Evolutionary conservation across 2,113 vertebrate species (phyloP), one percentile per base, ranked within the genome.

Genomic region (Megaceryle maxima): DNA sequence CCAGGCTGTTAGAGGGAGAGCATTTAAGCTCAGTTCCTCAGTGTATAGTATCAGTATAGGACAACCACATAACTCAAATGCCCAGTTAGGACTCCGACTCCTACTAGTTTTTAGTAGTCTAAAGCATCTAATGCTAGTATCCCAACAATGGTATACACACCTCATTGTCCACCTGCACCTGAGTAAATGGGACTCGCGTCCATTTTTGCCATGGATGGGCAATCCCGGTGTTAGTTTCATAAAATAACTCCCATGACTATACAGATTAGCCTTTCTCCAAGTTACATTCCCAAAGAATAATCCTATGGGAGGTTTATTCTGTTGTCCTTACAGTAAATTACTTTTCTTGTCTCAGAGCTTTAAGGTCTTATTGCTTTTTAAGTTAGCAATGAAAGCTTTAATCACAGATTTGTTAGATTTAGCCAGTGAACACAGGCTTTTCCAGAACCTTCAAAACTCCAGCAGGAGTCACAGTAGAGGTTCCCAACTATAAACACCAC

Each of bases 371-470:
- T 83, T 93, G 93, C 81, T 94, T 76, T 93, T 87, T 67, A 96
- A 96, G 74, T 80, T 86, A 55, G 60, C 0, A 0, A 68, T 87
- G 56, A 87, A 95, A 93, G 63, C 87, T 90, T 92, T 96, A 95
- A 96, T 87, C 91, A 82, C 64, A 95, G 92, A 97, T 95, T 92
- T 96, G 50, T 92, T 80, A 90, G 81, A 44, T 72, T 94, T 94
- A 94, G 73, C n/a, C 41, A 86, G 29, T n/a, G 43, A 80, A 64
- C 62, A 59, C 6, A 41, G 31, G 41, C 53, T 93, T 84, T 83
- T 94, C 87, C 83, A 93, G 57, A 96, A 93, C 33, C 44, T 81
- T 94, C 46, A n/a, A 46, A 69, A 35, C 21, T 73, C 37, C 62
- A 91, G 41, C 35, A 83, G 37, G 15, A 87, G 13, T 50, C 69